phyloP scores from a whole-genome alignment of 2,113 vertebrate genomes.

The Lethenteron camtschaticum region DNA sequence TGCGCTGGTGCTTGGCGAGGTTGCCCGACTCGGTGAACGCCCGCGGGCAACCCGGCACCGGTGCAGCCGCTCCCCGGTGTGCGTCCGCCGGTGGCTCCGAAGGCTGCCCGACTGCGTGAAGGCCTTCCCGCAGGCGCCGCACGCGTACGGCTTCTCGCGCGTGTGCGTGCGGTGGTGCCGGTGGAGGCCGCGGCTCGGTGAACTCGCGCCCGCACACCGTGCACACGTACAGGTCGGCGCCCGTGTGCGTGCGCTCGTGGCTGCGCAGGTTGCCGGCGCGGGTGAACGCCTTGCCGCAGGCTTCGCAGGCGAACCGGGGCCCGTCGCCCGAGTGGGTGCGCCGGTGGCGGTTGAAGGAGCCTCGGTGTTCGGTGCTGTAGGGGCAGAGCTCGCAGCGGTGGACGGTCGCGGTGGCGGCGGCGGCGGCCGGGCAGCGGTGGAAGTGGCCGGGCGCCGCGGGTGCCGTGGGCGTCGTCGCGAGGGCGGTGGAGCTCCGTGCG shows the following conservation, averaged over 20 bases:
- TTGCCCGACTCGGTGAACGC: not conserved
- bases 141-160: not conserved
- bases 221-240: not conserved
- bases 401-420: too few species aligned
- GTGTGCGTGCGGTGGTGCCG: not conserved
- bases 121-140: not conserved
- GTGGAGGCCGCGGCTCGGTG: not conserved
- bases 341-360: not conserved
- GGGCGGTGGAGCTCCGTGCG: too few species aligned
- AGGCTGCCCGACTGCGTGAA: not conserved
- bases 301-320: not conserved
- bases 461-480: too few species aligned
- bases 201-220: not conserved
- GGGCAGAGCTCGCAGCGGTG: conserved; percentile 1
- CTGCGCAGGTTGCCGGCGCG: not conserved
- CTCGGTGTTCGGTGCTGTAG: not conserved
- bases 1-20: not conserved
- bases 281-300: not conserved
- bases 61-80: not conserved
- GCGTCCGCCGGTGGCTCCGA: not conserved
- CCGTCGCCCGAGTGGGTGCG: not conserved
- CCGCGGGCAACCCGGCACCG: not conserved
- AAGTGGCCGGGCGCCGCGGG: too few species aligned
- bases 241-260: not conserved
- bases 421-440: too few species aligned